phyloP scores from a whole-genome alignment of 2,797 vertebrate genomes.

The Gymnodraco acuticeps region DNA sequence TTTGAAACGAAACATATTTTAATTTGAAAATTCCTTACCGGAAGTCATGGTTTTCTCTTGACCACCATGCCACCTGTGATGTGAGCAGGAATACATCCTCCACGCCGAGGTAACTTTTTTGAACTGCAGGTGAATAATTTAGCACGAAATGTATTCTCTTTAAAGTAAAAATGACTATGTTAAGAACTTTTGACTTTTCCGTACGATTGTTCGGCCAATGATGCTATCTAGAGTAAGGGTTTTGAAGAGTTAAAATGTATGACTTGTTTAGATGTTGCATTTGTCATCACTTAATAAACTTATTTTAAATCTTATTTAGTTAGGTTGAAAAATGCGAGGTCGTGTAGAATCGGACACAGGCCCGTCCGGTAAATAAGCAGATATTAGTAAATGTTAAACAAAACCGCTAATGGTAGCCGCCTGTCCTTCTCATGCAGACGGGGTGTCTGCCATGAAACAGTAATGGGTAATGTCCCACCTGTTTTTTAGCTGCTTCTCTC shows the following conservation, averaged over 20 bases:
- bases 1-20: background rate
- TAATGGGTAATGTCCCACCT: background rate
- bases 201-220: background rate
- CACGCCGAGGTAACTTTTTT: slow-evolving; percentile 23
- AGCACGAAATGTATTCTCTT: rapidly evolving
- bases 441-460: slow-evolving; percentile 24
- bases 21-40: slow-evolving; percentile 45
- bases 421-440: background rate
- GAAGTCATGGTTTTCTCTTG: slow-evolving; percentile 22
- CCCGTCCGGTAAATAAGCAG: background rate
- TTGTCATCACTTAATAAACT: background rate
- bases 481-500: background rate
- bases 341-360: background rate
- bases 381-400: slow-evolving; percentile 6
- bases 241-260: background rate
- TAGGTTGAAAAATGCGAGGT: rapidly evolving
- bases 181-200: rapidly evolving
- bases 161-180: rapidly evolving
- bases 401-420: slow-evolving; percentile 17
- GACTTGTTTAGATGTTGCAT: background rate
- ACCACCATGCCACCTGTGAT: slow-evolving; percentile 10
- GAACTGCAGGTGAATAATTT: slow-evolving; percentile 50
- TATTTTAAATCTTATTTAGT: background rate
- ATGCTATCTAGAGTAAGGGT: background rate
- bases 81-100: slow-evolving; percentile 5